Evolutionary conservation across 2,797 vertebrate species (phyloP).

Genomic region (Carcharodon carcharias): DNA sequence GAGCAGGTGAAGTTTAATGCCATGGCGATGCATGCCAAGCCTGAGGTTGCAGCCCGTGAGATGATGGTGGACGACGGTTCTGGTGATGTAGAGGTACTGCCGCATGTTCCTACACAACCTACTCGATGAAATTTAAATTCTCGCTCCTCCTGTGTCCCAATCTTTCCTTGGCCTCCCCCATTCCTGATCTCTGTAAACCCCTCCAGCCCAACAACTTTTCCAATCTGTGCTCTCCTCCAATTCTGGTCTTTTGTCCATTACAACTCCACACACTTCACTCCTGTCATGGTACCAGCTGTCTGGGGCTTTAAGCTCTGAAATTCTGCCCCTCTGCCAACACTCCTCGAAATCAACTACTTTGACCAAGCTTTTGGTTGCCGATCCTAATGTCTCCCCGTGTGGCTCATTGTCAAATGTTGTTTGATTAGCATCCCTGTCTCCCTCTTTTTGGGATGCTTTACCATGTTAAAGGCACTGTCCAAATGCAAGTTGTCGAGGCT

Average conservation of each 20-base stretch:
- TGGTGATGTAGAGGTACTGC: conserved; percentile 66
- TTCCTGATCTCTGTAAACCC: no score
- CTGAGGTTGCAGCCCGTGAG: conserved; percentile 74
- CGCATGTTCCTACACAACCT: background rate
- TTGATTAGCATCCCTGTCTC: no score
- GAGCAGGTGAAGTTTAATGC: conserved; percentile 77
- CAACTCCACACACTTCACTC: background rate
- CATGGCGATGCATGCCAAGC: conserved; percentile 63
- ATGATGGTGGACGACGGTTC: conserved; percentile 79
- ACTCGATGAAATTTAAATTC: background rate
- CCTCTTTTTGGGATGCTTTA: no score
- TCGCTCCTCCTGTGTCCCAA: background rate
- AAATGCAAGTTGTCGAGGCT: background rate
- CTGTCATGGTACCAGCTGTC: background rate
- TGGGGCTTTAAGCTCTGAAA: background rate
- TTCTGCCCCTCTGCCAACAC: background rate
- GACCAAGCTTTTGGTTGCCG: no score
- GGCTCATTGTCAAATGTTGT: no score
- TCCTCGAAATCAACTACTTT: no score
- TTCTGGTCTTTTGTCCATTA: background rate
- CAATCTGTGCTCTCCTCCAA: background rate
- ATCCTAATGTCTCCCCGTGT: no score
- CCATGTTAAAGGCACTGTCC: background rate
- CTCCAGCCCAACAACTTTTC: background rate
- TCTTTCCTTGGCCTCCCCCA: background rate